These are phyloP conservation scores for Alethe castanea DNA, from an alignment of 2,113 vertebrate species.

Conservation along the genomic window DNA sequence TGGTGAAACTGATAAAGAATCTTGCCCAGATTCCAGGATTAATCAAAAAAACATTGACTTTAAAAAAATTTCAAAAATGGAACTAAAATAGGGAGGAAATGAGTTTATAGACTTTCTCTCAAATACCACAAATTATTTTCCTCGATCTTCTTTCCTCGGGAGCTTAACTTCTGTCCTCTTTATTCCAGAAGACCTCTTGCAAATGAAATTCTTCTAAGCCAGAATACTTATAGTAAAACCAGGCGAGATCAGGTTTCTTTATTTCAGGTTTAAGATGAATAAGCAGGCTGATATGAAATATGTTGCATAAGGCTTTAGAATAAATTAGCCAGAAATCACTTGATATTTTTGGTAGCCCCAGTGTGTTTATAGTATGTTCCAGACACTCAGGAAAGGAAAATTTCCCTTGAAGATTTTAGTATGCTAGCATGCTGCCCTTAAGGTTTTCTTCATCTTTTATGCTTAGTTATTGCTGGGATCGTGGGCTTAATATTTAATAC, in stretches of 20 bases:
- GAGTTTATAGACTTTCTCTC: neutral
- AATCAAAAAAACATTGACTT: neutral
- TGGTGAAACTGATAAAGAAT: neutral
- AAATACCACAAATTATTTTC: conserved; percentile 18
- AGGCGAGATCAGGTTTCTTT: conserved; percentile 22
- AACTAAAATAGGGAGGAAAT: neutral
- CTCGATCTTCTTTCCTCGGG: neutral
- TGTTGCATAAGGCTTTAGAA: conserved; percentile 31
- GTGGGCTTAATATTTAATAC: conserved; percentile 42
- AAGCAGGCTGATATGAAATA: conserved; percentile 44
- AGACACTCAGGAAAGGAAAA: conserved; percentile 19
- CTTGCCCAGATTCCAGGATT: neutral
- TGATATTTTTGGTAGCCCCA: conserved; percentile 52
- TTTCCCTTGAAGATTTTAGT: conserved; percentile 22
- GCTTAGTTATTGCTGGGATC: conserved; percentile 43
- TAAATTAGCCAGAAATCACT: conserved; percentile 36
- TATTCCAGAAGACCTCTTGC: neutral
- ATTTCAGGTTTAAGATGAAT: conserved; percentile 31
- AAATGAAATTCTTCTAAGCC: conserved; percentile 10
- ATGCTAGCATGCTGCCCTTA: neutral
- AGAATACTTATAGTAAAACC: conserved; percentile 40
- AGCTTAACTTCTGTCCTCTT: conserved; percentile 18
- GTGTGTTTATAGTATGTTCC: conserved; percentile 30
- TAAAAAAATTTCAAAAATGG: neutral
- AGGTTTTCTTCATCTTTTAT: conserved; percentile 39